Base-by-base conservation (phyloP, 2,888 invertebrate genomes). In the Rhopalosiphum nymphaeae region DNA sequence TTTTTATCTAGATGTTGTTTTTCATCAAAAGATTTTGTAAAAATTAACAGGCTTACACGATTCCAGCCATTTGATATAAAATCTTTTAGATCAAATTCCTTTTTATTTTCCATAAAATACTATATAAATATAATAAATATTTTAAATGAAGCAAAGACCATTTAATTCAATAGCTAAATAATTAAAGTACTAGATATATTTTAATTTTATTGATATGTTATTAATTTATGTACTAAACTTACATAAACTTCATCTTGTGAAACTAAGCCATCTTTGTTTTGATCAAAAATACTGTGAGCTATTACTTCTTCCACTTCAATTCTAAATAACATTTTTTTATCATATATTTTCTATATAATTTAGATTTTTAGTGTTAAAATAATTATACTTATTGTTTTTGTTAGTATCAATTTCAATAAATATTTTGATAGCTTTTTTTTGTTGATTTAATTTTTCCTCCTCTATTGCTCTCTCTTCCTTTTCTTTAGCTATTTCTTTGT, bases 251-350 rank as follows among this genome's bases (percentile, higher is more conserved):
- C 99, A 94, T 99, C 99, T 49, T 97, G 97, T 94, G 98, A 97
- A 36, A 99, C 98, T 95, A 97, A 97, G 21, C 99, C 99, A 96
- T 99, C 98, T 95, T 97, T 97, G 96, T 99, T 98, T 95, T 97
- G 97, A 96, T 99, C 99, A 96, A 99, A 98, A 89, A 97, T 97
- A 95, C 97, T 96, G 94, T 97, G 97, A 3, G 97, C 96, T 96
- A 97, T 97, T 16, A 98, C 95, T 96, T 98, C 98, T 94, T 96
- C 96, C 89, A 97, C 95, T 95, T 97, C 97, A 78, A 99, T 96
- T 86, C 97, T 96, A 95, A 95, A 93, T 56, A 91, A 95, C 61
- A 26, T 36, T 46, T 56, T 89, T 46, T 61, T 5, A 90, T 53
- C 4, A 13, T 29, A 4, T n/a, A 9, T 46, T 88, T 86, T n/a